These are phyloP conservation scores for Scyliorhinus canicula DNA, from an alignment of 2,797 vertebrate genomes.

Conservation along the genomic window DNA sequence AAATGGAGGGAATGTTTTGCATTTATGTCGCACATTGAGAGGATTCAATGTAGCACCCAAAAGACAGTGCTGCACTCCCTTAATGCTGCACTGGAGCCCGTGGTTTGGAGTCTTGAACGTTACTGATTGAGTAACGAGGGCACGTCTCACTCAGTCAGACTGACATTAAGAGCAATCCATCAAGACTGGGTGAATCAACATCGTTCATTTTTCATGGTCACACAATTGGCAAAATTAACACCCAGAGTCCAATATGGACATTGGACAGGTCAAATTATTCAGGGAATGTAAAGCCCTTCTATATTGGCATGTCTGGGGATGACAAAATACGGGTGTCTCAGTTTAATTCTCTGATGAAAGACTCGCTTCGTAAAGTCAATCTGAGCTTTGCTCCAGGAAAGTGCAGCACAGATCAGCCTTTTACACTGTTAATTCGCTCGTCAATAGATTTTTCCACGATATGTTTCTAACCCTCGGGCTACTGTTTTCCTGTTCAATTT, in stretches of 20 bases:
- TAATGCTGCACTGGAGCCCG: neutral
- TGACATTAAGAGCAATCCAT: neutral
- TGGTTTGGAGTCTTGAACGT: no score
- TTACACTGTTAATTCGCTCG: no score
- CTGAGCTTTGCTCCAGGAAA: neutral
- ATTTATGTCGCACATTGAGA: neutral
- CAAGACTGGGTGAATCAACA: neutral
- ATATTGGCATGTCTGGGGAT: neutral
- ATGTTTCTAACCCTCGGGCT: neutral
- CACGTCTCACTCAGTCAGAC: neutral
- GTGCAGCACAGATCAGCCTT: neutral
- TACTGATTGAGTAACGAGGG: no score
- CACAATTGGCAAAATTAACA: neutral
- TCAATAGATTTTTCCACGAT: neutral
- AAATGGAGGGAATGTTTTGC: neutral
- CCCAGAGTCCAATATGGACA: neutral
- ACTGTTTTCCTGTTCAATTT: slow-evolving; percentile 1
- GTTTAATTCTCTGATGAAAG: neutral
- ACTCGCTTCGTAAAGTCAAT: neutral
- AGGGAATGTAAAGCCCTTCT: neutral
- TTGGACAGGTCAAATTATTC: neutral
- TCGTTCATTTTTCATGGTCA: neutral
- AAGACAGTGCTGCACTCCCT: neutral
- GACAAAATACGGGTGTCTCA: neutral
- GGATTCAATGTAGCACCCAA: neutral